Evolutionary conservation across 2,797 vertebrate species (phyloP).

Genomic region (Carduelis carduelis): DNA sequence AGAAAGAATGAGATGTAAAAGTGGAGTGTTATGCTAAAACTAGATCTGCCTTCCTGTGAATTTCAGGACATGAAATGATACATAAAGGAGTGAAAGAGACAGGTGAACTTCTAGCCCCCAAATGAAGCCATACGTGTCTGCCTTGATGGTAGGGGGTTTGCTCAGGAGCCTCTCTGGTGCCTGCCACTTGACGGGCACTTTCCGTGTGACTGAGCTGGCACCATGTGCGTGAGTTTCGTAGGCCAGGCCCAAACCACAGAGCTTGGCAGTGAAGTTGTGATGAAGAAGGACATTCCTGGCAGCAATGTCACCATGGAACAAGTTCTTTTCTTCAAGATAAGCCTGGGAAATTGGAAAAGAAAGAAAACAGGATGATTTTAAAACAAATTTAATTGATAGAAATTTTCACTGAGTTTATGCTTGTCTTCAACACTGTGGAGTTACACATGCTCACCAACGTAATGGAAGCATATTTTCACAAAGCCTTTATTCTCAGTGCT

Average conservation of each 20-base stretch:
- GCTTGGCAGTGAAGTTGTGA: conserved; percentile 81
- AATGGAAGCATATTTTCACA: not conserved
- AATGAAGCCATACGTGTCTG: conserved; percentile 83
- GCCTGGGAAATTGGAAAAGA: conserved; percentile 71
- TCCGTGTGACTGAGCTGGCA: not conserved
- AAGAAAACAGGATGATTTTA: not conserved
- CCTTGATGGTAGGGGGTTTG: conserved; percentile 74
- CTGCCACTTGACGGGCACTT: conserved; percentile 85
- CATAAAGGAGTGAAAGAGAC: not conserved
- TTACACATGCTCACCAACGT: not conserved
- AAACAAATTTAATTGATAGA: not conserved
- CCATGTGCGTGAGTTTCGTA: conserved; percentile 74
- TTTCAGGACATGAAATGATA: not conserved
- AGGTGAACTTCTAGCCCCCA: not conserved
- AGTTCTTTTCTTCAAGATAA: conserved; percentile 85
- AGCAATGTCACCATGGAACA: conserved; percentile 88
- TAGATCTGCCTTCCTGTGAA: not conserved
- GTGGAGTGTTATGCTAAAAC: not conserved
- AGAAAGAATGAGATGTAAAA: not conserved
- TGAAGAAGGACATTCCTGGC: conserved; percentile 87
- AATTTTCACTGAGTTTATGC: not conserved
- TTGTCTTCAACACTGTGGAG: not conserved
- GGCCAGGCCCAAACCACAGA: conserved; percentile 83
- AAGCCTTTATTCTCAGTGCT: not conserved
- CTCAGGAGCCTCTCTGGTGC: conserved; percentile 86